A percentile compares a stretch with the other conserved stretches of the same genome.
Evolutionary conservation across 2,797 vertebrate genomes (phyloP).

Genomic region (Rallus crepitans): DNA sequence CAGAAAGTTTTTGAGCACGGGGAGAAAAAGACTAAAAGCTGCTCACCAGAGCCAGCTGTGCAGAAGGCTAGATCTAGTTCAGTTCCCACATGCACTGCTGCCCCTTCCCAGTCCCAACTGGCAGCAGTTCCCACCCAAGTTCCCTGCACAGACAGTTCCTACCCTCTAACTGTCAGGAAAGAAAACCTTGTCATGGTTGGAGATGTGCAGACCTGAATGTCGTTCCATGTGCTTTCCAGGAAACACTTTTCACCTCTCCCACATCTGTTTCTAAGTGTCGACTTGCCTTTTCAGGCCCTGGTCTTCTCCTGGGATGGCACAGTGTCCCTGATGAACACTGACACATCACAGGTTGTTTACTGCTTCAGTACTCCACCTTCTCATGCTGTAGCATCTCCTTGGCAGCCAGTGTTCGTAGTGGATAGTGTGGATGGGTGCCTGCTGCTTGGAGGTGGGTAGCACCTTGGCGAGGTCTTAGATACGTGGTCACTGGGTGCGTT

Average conservation of each 20-base stretch:
- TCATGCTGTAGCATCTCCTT: slow-evolving; percentile 33
- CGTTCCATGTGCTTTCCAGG: neutral
- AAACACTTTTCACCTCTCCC: neutral
- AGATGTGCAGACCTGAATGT: neutral
- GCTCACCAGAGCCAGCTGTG: neutral
- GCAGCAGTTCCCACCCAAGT: neutral
- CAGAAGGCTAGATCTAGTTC: neutral
- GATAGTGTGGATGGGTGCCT: slow-evolving; percentile 52
- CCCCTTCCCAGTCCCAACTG: neutral
- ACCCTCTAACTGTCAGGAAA: neutral
- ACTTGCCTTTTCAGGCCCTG: slow-evolving; percentile 70
- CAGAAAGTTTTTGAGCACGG: neutral
- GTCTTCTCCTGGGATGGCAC: slow-evolving; percentile 67
- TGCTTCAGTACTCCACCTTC: slow-evolving; percentile 61
- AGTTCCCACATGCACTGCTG: neutral
- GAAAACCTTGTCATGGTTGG: neutral
- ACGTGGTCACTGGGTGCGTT: neutral
- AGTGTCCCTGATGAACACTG: slow-evolving; percentile 72
- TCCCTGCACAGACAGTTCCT: neutral
- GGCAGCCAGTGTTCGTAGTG: slow-evolving; percentile 77
- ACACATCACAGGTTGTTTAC: slow-evolving; percentile 46
- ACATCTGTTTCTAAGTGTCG: neutral
- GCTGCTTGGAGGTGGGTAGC: slow-evolving; percentile 72
- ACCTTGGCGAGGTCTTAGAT: neutral
- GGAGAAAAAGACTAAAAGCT: neutral